phyloP scores from a whole-genome alignment of 2,797 vertebrate species.

The Falco cherrug region DNA sequence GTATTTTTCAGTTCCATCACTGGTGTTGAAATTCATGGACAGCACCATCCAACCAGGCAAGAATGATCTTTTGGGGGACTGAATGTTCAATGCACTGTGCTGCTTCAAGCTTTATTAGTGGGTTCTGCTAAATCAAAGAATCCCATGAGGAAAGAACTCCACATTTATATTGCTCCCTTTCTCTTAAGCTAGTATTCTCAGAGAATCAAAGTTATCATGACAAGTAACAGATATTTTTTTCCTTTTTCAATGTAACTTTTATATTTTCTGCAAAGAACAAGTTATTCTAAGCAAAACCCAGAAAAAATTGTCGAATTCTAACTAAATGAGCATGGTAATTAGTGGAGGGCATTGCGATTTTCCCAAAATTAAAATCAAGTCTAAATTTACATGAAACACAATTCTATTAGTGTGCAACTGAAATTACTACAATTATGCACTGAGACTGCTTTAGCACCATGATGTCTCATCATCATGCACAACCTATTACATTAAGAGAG shows the following conservation, averaged over 20 bases:
- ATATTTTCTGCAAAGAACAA: background rate
- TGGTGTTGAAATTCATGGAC: background rate
- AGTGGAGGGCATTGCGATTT: background rate
- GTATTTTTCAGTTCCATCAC: background rate
- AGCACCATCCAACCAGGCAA: background rate
- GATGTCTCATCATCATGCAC: background rate
- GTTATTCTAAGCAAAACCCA: background rate
- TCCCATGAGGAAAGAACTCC: background rate
- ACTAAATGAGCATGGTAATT: background rate
- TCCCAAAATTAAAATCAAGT: background rate
- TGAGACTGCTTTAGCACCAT: background rate
- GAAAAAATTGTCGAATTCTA: background rate
- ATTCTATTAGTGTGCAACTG: background rate
- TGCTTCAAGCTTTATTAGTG: background rate
- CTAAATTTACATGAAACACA: background rate
- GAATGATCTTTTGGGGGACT: background rate
- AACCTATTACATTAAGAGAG: background rate
- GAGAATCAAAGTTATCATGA: background rate
- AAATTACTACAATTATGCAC: background rate
- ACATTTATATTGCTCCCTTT: background rate
- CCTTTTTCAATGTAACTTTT: background rate
- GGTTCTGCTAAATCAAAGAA: background rate
- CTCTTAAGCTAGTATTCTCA: background rate
- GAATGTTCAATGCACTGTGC: background rate
- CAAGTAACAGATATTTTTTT: background rate